phyloP scores from a whole-genome alignment of 2,113 vertebrate genomes.

The Tetrao urogallus region DNA sequence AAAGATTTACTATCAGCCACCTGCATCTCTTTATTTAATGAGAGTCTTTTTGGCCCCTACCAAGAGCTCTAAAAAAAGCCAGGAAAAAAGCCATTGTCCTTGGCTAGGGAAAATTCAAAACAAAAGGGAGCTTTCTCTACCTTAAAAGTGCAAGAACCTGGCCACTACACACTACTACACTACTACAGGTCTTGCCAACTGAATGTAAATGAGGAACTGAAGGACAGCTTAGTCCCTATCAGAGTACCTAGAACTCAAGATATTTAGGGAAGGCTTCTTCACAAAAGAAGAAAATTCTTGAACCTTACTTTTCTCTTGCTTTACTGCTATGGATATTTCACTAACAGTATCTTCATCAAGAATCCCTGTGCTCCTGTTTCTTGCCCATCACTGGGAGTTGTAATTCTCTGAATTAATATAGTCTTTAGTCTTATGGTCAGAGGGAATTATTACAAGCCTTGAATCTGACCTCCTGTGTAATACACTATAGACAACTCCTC shows the following conservation, averaged over 20 bases:
- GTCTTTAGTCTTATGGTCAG: neutral
- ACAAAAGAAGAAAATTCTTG: neutral
- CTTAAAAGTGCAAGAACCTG: neutral
- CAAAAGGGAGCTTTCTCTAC: neutral
- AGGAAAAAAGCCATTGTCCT: neutral
- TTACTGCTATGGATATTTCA: neutral
- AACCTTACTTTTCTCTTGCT: neutral
- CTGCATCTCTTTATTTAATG: neutral
- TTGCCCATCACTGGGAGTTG: neutral
- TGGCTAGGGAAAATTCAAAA: neutral
- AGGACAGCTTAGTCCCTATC: neutral
- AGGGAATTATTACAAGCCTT: neutral
- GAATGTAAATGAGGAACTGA: neutral
- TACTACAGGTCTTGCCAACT: neutral
- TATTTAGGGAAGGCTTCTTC: neutral
- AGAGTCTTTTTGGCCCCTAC: neutral
- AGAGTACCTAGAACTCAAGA: neutral
- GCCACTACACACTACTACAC: no score
- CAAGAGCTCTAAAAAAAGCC: neutral
- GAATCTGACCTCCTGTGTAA: neutral
- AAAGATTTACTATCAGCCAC: slow-evolving; percentile 26
- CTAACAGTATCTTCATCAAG: neutral
- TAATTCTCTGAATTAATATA: neutral
- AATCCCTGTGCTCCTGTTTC: neutral
- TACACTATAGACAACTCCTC: neutral